phyloP scores from a whole-genome alignment of 2,113 vertebrate genomes.

The Calidris pugnax region DNA sequence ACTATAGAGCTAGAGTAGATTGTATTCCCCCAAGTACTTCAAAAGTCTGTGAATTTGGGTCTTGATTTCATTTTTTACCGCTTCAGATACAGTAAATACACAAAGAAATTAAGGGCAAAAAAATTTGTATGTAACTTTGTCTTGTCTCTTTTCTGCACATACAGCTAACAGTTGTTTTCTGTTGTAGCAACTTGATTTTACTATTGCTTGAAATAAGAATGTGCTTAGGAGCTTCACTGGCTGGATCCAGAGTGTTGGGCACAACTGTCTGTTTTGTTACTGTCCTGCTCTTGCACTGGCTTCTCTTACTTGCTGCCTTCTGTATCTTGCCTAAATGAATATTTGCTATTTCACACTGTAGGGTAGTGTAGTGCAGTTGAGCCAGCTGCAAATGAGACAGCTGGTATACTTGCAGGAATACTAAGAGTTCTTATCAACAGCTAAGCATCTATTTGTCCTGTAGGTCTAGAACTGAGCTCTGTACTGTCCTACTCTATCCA shows the following conservation, averaged over 20 bases:
- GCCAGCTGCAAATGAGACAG: not conserved
- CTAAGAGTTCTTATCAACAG: not conserved
- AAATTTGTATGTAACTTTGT: not conserved
- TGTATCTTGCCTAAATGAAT: not conserved
- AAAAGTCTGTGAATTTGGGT: not conserved
- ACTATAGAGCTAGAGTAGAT: not conserved
- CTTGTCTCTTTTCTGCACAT: not conserved
- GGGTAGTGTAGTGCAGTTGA: too few relatives aligned
- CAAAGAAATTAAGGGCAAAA: too few relatives aligned
- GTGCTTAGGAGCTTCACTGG: not conserved
- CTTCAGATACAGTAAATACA: too few relatives aligned
- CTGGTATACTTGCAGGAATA: not conserved
- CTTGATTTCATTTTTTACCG: not conserved
- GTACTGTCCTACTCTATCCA: not conserved
- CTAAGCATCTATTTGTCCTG: not conserved
- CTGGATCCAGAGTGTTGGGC: not conserved
- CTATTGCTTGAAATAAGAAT: not conserved
- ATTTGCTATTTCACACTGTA: rapidly evolving
- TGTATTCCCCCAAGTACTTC: not conserved
- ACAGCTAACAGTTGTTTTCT: not conserved
- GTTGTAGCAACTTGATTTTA: not conserved
- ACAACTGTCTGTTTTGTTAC: not conserved
- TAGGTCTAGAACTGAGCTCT: not conserved
- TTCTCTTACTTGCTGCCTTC: not conserved
- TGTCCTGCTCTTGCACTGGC: not conserved